phyloP scores from a whole-genome alignment of 2,797 vertebrate species.

The Poecilia velifera region DNA sequence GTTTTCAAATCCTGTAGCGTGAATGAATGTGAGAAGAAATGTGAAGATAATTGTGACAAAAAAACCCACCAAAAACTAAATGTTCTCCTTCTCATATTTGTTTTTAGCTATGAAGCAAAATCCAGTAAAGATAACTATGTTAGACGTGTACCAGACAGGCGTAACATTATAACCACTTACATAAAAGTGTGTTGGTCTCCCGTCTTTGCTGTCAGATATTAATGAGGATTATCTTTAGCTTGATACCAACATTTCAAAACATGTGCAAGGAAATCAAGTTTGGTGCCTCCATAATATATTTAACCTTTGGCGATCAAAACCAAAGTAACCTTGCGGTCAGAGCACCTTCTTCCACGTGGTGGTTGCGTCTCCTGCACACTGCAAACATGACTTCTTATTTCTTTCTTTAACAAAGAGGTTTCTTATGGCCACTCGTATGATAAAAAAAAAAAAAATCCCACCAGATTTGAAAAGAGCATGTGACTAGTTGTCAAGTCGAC shows the following conservation, averaged over 20 bases:
- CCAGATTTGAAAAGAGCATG: background rate
- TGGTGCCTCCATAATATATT: too few species aligned
- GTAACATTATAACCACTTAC: background rate
- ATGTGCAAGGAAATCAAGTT: background rate
- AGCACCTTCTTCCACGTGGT: background rate
- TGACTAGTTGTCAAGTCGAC: background rate
- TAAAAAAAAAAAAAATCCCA: background rate
- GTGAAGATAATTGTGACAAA: background rate
- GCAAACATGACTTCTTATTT: background rate
- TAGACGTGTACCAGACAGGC: background rate
- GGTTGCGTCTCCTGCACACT: background rate
- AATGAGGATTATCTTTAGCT: background rate
- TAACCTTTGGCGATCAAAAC: background rate
- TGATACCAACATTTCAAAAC: background rate
- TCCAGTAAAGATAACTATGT: background rate
- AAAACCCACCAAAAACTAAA: background rate
- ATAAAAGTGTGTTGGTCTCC: background rate
- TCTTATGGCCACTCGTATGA: background rate
- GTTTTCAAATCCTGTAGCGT: background rate
- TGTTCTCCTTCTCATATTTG: background rate
- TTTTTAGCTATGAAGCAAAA: background rate
- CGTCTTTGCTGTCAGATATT: background rate
- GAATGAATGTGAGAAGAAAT: background rate
- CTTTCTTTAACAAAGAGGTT: background rate
- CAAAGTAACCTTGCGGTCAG: background rate